phyloP scores from a whole-genome alignment of 2,888 invertebrate genomes.

The Hydrotaea diabolus region DNA sequence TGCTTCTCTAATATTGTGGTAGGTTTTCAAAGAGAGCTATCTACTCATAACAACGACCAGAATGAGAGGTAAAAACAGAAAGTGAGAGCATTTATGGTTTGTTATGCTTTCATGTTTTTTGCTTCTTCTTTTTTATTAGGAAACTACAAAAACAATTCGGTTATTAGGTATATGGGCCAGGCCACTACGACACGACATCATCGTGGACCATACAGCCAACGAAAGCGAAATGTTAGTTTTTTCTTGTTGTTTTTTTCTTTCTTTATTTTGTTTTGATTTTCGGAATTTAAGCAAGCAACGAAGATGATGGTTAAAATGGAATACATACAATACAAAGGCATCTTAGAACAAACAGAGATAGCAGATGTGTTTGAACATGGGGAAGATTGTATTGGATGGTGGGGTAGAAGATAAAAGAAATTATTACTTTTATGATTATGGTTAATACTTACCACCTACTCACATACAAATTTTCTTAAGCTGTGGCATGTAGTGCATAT shows the following conservation, averaged over 20 bases:
- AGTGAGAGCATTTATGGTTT: constrained; percentile 26
- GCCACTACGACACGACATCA: too few relatives aligned
- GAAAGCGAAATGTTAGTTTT: constrained; percentile 12
- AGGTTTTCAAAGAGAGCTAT: constrained; percentile 41
- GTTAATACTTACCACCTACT: neutral
- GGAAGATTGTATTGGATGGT: neutral
- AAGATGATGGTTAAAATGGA: constrained; percentile 1
- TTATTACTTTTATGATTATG: constrained; percentile 6
- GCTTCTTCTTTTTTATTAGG: too few relatives aligned
- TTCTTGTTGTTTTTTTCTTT: neutral
- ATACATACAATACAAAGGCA: neutral
- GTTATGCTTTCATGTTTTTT: constrained; percentile 41
- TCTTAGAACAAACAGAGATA: neutral
- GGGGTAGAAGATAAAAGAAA: neutral
- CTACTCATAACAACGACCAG: neutral
- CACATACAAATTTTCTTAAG: neutral
- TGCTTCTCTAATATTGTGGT: constrained; percentile 37
- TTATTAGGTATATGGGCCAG: constrained; percentile 46
- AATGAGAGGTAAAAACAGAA: neutral
- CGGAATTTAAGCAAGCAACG: constrained; percentile 12
- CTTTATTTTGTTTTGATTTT: too few relatives aligned
- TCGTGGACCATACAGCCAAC: neutral
- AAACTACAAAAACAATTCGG: constrained; percentile 40
- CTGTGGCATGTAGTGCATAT: neutral
- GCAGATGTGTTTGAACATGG: too few relatives aligned